Evolutionary conservation across 2,113 vertebrate species (phyloP), one percentile per base, ranked within the genome.

Genomic region (Coturnix japonica): DNA sequence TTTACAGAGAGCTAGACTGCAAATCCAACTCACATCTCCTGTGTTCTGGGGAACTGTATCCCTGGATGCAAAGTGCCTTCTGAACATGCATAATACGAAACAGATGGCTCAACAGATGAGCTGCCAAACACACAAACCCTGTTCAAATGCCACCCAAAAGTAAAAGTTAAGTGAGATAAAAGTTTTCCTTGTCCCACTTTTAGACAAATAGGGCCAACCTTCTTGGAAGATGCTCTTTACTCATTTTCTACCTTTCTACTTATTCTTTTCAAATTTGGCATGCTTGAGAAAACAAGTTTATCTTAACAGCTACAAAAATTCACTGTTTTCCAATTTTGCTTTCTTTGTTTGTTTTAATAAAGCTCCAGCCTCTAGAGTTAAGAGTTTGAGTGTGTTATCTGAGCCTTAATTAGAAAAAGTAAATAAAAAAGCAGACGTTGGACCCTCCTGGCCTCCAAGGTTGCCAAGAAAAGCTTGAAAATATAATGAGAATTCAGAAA

Each of bases 91-190:
- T 84, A 95, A 94, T 89, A 76, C 85, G 71, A 82, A 92, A 82
- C 94, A 96, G 93, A 93, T 92, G 91, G 94, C 60, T 94, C 87
- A 82, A 73, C 81, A 95, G 92, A 93, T 63, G 86, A 95, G 78
- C 93, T 94, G 89, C 86, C 74, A 93, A 94, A 93, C 46, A 78
- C 53, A 70, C 77, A 51, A 70, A 86, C 71, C 81, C 86, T 91
- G 78, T 87, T 90, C 81, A 95, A 91, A 95, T 92, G 78, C 90
- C 94, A 95, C 65, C 81, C 86, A 90, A 95, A 90, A 95, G 73
- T 85, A 85, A 93, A 95, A 94, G 76, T 91, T 67, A 90, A 81
- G 70, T 73, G 84, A 67, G 56, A 94, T 76, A 73, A 73, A 96
- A 95, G 74, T 94, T 95, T 81, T 89, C 25, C 63, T 63, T 73